Evolutionary conservation across 2,888 invertebrate species (phyloP), one percentile per base, ranked within the genome.

Genomic region (Ditula angustiorana): DNA sequence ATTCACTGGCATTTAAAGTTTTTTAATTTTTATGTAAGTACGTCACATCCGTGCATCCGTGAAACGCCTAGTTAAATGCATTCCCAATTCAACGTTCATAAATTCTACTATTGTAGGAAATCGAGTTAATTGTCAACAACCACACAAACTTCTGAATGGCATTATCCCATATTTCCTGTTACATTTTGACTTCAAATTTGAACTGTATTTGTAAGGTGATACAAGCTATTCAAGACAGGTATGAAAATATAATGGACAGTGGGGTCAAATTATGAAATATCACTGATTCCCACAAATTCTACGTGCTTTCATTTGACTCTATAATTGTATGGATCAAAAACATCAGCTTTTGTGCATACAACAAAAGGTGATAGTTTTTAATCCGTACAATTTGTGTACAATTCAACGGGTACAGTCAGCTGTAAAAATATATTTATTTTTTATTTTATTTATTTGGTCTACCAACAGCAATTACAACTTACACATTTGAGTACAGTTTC

Each of bases 361-460:
- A 61, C 60, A 60, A 60, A 44, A 44, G 60, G 41, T 30, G 52
- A 16, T 44, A 60, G 23, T 41, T 52, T 49, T 60, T 52, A 44
- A 52, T 52, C 44, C 60, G 11, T 60, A 26, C 28, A 59, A 41
- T n/a, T n/a, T n/a, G n/a, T n/a, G n/a, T n/a, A n/a, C n/a, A n/a
- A n/a, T n/a, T n/a, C n/a, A n/a, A n/a, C n/a, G n/a, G n/a, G n/a
- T n/a, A n/a, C n/a, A n/a, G n/a, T n/a, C n/a, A n/a, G n/a, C n/a
- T n/a, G n/a, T n/a, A n/a, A n/a, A n/a, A n/a, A n/a, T n/a, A n/a
- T n/a, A n/a, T n/a, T n/a, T n/a, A n/a, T n/a, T n/a, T n/a, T n/a
- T n/a, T n/a, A n/a, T n/a, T n/a, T n/a, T n/a, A n/a, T n/a, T n/a
- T n/a, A n/a, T n/a, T n/a, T n/a, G n/a, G n/a, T n/a, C n/a, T n/a